phyloP scores from a whole-genome alignment of 2,113 vertebrate genomes.

The Regulus satrapa region DNA sequence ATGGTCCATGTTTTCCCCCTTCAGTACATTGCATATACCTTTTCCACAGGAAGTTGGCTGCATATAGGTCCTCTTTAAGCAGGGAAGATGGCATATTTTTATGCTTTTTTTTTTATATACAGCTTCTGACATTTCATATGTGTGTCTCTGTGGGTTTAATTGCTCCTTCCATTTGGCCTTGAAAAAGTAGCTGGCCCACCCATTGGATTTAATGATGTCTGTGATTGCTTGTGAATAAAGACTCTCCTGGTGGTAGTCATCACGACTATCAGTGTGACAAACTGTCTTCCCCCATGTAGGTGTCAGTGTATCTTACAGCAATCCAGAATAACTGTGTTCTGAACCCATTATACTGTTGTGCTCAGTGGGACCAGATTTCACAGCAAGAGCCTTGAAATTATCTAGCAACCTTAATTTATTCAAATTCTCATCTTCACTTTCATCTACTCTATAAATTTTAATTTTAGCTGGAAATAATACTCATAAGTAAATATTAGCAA shows the following conservation, averaged over 20 bases:
- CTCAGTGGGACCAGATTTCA: constrained; percentile 34
- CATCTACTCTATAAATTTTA: background rate
- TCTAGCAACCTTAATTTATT: background rate
- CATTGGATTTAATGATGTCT: constrained; percentile 1
- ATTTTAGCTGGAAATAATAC: background rate
- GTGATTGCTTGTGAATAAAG: background rate
- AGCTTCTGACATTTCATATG: background rate
- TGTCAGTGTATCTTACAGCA: background rate
- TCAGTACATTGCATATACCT: background rate
- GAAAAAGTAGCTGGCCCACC: background rate
- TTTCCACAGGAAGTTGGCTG: background rate
- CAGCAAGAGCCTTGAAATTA: background rate
- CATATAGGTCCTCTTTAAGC: background rate
- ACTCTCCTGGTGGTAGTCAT: background rate
- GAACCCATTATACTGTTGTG: background rate
- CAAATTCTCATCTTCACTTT: background rate
- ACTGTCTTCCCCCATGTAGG: background rate
- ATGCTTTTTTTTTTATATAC: background rate
- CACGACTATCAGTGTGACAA: background rate
- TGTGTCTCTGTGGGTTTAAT: background rate
- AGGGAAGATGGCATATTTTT: background rate
- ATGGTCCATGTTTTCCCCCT: background rate
- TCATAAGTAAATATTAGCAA: background rate
- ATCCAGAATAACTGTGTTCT: background rate
- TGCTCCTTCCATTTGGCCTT: background rate